Base-by-base conservation (phyloP, 2,113 vertebrate genomes). In the Heteronetta atricapilla region DNA sequence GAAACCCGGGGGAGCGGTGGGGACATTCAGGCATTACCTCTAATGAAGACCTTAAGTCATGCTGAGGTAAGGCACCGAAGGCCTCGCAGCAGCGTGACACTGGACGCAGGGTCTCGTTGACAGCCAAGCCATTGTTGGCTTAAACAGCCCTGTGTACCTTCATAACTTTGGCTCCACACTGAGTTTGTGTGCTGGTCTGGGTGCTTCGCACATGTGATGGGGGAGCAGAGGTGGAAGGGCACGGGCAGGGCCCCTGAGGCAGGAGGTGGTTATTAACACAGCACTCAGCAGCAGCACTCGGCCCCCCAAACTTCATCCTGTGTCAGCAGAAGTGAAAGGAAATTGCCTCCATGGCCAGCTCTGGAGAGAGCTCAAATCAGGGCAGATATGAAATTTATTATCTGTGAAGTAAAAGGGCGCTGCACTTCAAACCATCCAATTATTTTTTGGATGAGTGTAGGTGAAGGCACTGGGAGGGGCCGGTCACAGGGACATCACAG, bases 311-410 rank as follows among this genome's bases (percentile, higher is more conserved):
- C 75, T 63, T 88, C 44, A 88, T 88, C 78, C 81, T 36, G 38
- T 5, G 14, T 95, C 95, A 97, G 90, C 88, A 95, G 64, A 88
- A 95, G 82, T 75, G 63, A 96, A 96, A 95, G 93, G 73, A 96
- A 97, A 97, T 97, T 95, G 52, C 73, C 63, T 95, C 79, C 0
- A 4, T 80, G 77, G 59, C 90, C 92, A 84, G 63, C 91, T 94
- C 82, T 44, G n/a, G 69, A 90, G 84, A 1, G 1, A 90, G 83
- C 76, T 80, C 69, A 90, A 95, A 94, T 95, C 95, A 91, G 80
- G 79, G 48, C 76, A 96, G 96, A 96, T 93, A 96, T 40, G 93
- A 95, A 94, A 90, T 96, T 94, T 95, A 94, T 97, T 97, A 96
- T 96, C 96, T 96, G 44, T 90, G 91, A 72, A 95, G 77, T 96